A percentile compares a stretch with the other conserved stretches of the same genome.
These are phyloP conservation scores for Teleogryllus oceanicus DNA, from an alignment of 2,888 invertebrate genomes.

Conservation along the genomic window DNA sequence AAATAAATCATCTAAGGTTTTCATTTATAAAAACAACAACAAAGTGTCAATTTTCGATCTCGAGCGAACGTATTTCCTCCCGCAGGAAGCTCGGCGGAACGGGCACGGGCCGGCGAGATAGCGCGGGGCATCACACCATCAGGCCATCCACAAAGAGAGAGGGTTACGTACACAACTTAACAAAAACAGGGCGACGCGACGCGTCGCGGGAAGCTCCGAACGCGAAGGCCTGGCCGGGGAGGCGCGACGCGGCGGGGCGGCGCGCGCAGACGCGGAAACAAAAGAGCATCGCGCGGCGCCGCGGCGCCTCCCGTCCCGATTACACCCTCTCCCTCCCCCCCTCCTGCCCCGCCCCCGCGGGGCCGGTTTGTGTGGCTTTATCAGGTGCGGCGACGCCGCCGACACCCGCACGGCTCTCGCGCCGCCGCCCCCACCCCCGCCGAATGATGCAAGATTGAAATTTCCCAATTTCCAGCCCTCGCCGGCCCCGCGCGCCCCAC, in stretches of 20 bases:
- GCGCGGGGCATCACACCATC: too few relatives aligned
- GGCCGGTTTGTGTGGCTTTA: too few relatives aligned
- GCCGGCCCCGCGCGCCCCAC: not conserved
- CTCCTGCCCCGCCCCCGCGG: too few relatives aligned
- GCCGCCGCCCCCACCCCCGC: not conserved
- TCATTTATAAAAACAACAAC: too few relatives aligned
- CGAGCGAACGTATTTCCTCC: too few relatives aligned
- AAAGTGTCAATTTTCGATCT: too few relatives aligned
- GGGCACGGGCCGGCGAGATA: too few relatives aligned
- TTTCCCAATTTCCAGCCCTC: not conserved
- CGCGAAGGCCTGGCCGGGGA: not conserved
- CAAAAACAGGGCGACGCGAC: not conserved
- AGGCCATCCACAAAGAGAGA: not conserved
- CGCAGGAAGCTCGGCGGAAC: too few relatives aligned
- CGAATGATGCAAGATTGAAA: constrained; percentile 1
- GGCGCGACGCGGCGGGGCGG: not conserved
- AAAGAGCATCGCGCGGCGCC: constrained; percentile 7
- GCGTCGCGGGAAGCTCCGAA: too few relatives aligned
- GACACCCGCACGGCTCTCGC: too few relatives aligned
- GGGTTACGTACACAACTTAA: constrained; percentile 6
- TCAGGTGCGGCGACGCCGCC: not conserved
- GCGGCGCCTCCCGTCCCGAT: not conserved
- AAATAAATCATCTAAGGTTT: too few relatives aligned
- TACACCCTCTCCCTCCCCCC: too few relatives aligned
- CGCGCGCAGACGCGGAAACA: not conserved